These are phyloP conservation scores for Apodemia duryi DNA, from an alignment of 2,888 invertebrate species.

Conservation along the genomic window DNA sequence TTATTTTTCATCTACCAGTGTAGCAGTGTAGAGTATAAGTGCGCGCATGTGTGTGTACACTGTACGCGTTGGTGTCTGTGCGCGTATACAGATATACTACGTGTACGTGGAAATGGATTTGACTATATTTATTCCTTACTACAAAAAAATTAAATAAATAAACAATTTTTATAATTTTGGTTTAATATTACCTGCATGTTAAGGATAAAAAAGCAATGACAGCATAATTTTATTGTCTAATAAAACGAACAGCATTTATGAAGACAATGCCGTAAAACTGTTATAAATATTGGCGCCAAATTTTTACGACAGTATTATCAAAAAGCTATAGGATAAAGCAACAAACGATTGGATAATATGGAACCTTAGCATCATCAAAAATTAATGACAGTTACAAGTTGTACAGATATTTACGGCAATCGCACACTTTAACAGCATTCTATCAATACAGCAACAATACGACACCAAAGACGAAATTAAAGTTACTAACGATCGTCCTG, in stretches of 20 bases:
- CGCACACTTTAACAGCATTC: background rate
- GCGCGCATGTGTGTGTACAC: no score
- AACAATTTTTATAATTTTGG: background rate
- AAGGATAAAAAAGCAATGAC: conserved; percentile 10
- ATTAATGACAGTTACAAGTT: conserved; percentile 2
- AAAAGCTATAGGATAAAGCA: conserved; percentile 45
- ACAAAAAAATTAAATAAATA: background rate
- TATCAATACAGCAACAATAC: background rate
- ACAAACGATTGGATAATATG: conserved; percentile 51
- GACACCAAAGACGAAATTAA: no score
- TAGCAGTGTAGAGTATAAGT: no score
- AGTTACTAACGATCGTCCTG: no score
- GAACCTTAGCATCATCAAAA: conserved; percentile 5
- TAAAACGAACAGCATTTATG: conserved; percentile 70
- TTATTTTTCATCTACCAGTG: no score
- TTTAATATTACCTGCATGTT: background rate
- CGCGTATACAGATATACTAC: no score
- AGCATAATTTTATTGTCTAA: conserved; percentile 18
- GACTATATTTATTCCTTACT: no score
- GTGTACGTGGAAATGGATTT: no score
- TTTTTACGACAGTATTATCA: conserved; percentile 60
- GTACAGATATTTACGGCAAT: background rate
- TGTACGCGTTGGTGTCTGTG: no score
- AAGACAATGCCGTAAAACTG: conserved; percentile 71
- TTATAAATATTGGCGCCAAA: conserved; percentile 69